These are phyloP conservation scores for Theristicus caerulescens DNA, from an alignment of 2,113 vertebrate species.

Conservation along the genomic window DNA sequence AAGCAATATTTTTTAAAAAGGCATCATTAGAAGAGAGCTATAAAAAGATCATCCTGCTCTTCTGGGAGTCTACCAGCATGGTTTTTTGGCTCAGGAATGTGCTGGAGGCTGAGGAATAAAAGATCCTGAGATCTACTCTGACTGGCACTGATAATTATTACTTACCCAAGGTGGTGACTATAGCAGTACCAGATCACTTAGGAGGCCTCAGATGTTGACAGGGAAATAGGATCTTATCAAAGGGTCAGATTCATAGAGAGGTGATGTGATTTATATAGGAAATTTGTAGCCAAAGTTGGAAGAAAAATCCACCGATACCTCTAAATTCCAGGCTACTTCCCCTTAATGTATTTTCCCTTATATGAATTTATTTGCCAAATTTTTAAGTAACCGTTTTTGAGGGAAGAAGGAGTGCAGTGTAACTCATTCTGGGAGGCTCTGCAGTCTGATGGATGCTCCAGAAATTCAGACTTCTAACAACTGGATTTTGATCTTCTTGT, in stretches of 20 bases:
- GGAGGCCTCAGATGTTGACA: not conserved
- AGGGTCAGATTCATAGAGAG: not conserved
- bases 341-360: not conserved
- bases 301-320: not conserved
- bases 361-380: not conserved
- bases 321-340: not conserved
- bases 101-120: not conserved
- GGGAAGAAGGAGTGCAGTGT: accelerated
- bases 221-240: not conserved
- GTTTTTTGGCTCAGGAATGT: not conserved
- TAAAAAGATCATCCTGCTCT: not conserved
- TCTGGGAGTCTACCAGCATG: not conserved
- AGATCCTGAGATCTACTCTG: not conserved
- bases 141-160: not conserved
- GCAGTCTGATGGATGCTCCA: not conserved
- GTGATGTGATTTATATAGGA: not conserved
- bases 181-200: not conserved
- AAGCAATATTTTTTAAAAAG: not conserved
- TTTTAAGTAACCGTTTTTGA: not conserved
- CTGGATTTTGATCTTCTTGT: not conserved
- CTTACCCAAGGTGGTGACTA: not conserved
- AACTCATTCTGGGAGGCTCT: not conserved
- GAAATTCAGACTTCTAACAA: not conserved
- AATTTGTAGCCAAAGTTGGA: not conserved
- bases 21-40: not conserved